Evolutionary conservation across 2,888 invertebrate genomes (phyloP).

Genomic region (Parthenolecanium corni): DNA sequence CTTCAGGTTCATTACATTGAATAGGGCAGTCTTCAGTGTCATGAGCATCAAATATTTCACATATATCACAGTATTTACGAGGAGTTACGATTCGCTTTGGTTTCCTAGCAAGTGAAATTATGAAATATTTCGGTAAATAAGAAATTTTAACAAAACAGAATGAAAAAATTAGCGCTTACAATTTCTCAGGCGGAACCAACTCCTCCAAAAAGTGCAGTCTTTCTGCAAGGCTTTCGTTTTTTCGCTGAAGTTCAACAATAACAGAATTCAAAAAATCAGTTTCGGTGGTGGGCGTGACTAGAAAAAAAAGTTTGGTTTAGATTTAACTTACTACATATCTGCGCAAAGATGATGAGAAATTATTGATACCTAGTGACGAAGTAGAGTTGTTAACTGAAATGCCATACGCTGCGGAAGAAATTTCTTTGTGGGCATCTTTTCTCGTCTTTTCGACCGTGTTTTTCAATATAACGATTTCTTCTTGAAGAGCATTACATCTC

Average conservation of each 20-base stretch:
- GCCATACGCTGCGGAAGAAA: too few species aligned
- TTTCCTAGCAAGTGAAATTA: conserved; percentile 8
- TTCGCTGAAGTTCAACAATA: conserved; percentile 89
- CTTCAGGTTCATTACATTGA: conserved; percentile 53
- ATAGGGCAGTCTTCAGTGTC: conserved; percentile 95
- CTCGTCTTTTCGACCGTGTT: too few species aligned
- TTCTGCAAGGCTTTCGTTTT: conserved; percentile 55
- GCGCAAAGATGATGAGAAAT: too few species aligned
- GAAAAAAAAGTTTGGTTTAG: too few species aligned
- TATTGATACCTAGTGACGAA: too few species aligned
- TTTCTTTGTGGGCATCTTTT: too few species aligned
- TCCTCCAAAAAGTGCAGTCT: conserved; percentile 68
- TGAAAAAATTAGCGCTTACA: conserved; percentile 1
- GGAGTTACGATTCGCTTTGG: conserved; percentile 47
- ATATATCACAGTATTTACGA: conserved; percentile 91
- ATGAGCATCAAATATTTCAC: conserved; percentile 90
- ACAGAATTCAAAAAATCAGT: conserved; percentile 90
- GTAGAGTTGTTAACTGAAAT: too few species aligned
- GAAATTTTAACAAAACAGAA: neutral
- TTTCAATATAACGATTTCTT: too few species aligned
- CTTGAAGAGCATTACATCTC: too few species aligned
- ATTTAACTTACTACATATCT: too few species aligned
- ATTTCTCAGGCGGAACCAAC: conserved; percentile 43
- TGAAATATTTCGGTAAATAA: too few species aligned
- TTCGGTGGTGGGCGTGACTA: conserved; percentile 44